Percentiles rank a stretch among this genome's conserved stretches.
These are phyloP conservation scores for Podarcis lilfordi DNA, from an alignment of 2,797 vertebrate species.

Conservation along the genomic window DNA sequence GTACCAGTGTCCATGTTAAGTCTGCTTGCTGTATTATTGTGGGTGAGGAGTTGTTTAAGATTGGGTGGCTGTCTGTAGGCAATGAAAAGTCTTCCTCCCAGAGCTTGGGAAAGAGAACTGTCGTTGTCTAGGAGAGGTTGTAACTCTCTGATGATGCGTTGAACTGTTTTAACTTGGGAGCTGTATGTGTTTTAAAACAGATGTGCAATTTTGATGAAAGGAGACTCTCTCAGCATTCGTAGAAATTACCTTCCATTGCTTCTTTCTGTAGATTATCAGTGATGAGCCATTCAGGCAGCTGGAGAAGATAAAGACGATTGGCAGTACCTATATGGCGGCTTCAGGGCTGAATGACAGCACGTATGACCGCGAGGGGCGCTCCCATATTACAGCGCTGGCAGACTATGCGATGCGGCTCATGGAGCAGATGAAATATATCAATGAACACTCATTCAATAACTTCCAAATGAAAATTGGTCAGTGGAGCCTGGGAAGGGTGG, in stretches of 20 bases:
- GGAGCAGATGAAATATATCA: constrained; percentile 98
- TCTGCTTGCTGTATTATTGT: too few relatives aligned
- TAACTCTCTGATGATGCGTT: too few relatives aligned
- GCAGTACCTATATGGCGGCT: constrained; percentile 95
- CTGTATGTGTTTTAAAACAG: too few relatives aligned
- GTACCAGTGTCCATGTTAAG: too few relatives aligned
- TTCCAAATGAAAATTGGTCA: constrained; percentile 98
- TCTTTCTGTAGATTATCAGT: constrained; percentile 88
- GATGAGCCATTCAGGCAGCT: constrained; percentile 92
- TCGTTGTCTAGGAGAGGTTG: too few relatives aligned
- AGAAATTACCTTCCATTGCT: background rate
- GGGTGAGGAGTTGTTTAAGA: too few relatives aligned
- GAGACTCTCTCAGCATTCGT: background rate
- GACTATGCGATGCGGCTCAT: constrained; percentile 96
- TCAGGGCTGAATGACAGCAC: constrained; percentile 94
- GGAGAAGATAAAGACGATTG: constrained; percentile 97
- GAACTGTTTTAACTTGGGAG: too few relatives aligned
- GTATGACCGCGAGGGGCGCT: constrained; percentile 91
- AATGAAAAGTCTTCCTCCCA: too few relatives aligned
- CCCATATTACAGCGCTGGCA: constrained; percentile 89
- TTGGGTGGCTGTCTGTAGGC: too few relatives aligned
- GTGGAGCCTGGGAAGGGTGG: constrained; percentile 28
- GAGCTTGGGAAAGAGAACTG: too few relatives aligned
- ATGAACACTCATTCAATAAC: constrained; percentile 97
- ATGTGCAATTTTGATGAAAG: background rate